Conservation (phyloP, 2,113 vertebrate species). For the Galemys pyrenaicus region DNA sequence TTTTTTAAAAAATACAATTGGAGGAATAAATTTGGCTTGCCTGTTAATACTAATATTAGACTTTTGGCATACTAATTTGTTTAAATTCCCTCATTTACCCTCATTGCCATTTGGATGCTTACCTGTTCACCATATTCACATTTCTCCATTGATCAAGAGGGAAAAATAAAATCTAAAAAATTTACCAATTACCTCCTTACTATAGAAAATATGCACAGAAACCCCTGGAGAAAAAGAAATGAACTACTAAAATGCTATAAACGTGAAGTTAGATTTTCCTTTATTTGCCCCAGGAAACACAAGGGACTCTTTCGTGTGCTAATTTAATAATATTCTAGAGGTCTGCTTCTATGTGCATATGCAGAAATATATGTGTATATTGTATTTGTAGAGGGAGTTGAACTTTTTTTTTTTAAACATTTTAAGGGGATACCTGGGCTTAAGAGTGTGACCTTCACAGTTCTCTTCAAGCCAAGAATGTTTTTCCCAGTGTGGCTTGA, state of each 20-base stretch:
- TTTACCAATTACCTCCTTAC: constrained; percentile 63
- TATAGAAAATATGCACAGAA: constrained; percentile 36
- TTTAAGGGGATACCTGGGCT: background rate
- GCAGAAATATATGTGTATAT: background rate
- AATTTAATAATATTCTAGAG: constrained; percentile 61
- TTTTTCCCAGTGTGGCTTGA: background rate
- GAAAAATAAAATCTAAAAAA: constrained; percentile 73
- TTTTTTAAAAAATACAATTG: constrained; percentile 65
- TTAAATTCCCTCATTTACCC: background rate
- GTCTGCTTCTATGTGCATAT: background rate
- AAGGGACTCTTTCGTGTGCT: constrained; percentile 25
- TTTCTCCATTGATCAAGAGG: constrained; percentile 61
- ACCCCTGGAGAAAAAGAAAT: constrained; percentile 58
- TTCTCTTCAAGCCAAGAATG: background rate
- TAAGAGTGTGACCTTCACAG: background rate
- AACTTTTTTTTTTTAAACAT: background rate
- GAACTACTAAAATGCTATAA: constrained; percentile 61
- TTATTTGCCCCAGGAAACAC: constrained; percentile 60
- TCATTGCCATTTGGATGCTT: constrained; percentile 32
- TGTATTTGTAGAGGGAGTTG: background rate
- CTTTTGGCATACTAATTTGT: constrained; percentile 61
- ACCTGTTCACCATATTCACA: background rate
- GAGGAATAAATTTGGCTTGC: constrained; percentile 56
- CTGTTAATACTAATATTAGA: constrained; percentile 58
- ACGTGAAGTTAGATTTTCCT: constrained; percentile 52